Percentiles rank a stretch among this genome's conserved stretches.
These are phyloP conservation scores for Neodiprion lecontei DNA, from an alignment of 1,140 invertebrate genomes.

Conservation along the genomic window DNA sequence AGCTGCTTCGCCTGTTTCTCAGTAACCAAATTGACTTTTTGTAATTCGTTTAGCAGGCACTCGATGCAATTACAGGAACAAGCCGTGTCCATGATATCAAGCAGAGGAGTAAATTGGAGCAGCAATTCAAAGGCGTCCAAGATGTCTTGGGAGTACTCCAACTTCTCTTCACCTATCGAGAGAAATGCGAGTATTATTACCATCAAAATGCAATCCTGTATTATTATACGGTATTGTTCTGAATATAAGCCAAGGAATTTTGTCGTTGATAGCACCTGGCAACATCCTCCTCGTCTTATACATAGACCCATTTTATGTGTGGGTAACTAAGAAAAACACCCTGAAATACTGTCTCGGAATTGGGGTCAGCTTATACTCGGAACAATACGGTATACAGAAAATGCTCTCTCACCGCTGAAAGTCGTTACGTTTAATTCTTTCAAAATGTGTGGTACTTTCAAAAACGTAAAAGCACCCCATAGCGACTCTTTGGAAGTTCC, in stretches of 20 bases:
- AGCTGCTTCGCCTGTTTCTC: slow-evolving; percentile 80
- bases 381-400: slow-evolving; percentile 11
- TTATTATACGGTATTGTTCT: no score
- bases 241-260: background rate
- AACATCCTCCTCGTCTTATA: no score
- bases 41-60: slow-evolving; percentile 81
- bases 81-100: slow-evolving; percentile 89
- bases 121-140: slow-evolving; percentile 83
- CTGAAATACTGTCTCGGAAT: no score
- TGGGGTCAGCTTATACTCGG: background rate
- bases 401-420: slow-evolving; percentile 41
- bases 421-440: slow-evolving; percentile 71
- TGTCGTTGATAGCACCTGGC: no score
- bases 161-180: slow-evolving; percentile 61
- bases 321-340: no score
- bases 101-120: slow-evolving; percentile 78
- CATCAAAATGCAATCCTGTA: no score
- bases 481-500: slow-evolving; percentile 81
- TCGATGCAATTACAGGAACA: slow-evolving; percentile 88
- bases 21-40: slow-evolving; percentile 79
- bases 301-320: no score
- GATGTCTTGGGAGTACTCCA: slow-evolving; percentile 75
- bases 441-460: slow-evolving; percentile 86
- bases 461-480: slow-evolving; percentile 92
- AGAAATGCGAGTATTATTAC: slow-evolving; percentile 23